Conservation (phyloP, 1,140 invertebrate species). For the Scaptomyza hsui region DNA sequence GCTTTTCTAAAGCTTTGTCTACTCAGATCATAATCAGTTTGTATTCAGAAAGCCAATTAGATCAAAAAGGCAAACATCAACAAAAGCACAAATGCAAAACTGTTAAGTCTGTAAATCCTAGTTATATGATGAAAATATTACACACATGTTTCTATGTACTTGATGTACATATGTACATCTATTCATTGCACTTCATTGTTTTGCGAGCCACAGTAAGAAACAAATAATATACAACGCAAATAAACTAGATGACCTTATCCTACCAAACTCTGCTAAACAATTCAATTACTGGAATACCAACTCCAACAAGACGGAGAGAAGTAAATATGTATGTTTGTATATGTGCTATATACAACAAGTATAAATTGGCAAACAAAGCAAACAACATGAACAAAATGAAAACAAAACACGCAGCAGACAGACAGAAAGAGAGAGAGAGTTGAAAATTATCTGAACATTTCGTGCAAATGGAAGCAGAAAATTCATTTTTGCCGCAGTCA, state of each 20-base stretch:
- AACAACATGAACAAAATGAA: conserved; percentile 54
- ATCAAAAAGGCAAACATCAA: conserved; percentile 1
- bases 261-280: conserved; percentile 47
- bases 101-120: not conserved
- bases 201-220: conserved; percentile 23
- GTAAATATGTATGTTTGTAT: not conserved
- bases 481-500: conserved; percentile 77
- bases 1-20: not conserved
- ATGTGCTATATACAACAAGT: conserved; percentile 1
- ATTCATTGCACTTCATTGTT: conserved; percentile 26
- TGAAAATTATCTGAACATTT: conserved; percentile 71
- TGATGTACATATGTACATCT: not conserved
- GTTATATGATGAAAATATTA: conserved; percentile 23
- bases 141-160: no score
- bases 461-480: conserved; percentile 73
- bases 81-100: conserved; percentile 1
- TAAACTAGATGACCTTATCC: conserved; percentile 23
- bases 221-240: conserved; percentile 11
- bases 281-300: conserved; percentile 64
- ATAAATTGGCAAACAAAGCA: conserved; percentile 43
- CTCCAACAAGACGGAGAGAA: conserved; percentile 27
- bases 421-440: conserved; percentile 22
- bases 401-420: conserved; percentile 67
- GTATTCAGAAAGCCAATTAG: not conserved
- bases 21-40: not conserved